These are phyloP conservation scores for Fregetta grallaria DNA, from an alignment of 2,113 vertebrate species.

Conservation along the genomic window DNA sequence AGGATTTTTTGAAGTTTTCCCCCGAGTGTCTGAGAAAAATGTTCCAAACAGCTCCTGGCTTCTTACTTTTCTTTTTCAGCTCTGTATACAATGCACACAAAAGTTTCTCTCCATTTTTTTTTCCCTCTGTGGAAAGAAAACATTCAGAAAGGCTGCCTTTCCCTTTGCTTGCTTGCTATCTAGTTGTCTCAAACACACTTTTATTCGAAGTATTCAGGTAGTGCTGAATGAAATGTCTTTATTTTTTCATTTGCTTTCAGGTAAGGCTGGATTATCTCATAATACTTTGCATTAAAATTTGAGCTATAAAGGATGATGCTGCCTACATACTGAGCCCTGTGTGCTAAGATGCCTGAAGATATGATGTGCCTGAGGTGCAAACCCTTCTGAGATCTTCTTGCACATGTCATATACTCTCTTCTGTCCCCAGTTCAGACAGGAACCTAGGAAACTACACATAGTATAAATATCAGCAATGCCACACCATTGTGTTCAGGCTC, in stretches of 20 bases:
- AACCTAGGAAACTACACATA: not conserved
- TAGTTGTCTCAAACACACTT: not conserved
- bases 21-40: not conserved
- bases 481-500: not conserved
- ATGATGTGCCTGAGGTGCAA: not conserved
- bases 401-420: not conserved
- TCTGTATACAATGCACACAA: not conserved
- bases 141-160: not conserved
- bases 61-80: not conserved
- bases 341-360: not conserved
- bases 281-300: not conserved
- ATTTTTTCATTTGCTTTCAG: not conserved
- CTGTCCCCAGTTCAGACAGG: not conserved
- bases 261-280: not conserved
- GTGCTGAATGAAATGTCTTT: not conserved
- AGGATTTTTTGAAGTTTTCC: not conserved
- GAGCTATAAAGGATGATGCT: not conserved
- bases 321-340: not conserved
- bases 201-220: not conserved
- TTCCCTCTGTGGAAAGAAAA: not conserved
- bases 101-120: not conserved
- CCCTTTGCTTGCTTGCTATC: not conserved
- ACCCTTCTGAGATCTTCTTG: not conserved
- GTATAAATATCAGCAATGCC: not conserved
- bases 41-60: not conserved